phyloP scores from a whole-genome alignment of 1,140 invertebrate genomes.

The Micrasema minimum region DNA sequence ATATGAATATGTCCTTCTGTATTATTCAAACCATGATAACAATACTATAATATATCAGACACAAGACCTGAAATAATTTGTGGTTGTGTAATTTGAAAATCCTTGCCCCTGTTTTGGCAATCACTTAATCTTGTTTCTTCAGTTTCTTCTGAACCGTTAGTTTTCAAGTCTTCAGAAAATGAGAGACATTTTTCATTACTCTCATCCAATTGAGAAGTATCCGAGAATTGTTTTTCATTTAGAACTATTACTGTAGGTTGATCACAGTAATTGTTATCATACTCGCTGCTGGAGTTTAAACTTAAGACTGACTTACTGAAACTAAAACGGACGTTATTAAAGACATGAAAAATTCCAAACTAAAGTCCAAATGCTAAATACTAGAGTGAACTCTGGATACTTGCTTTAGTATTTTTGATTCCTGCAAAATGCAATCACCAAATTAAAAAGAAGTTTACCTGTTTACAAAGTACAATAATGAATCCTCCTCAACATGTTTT shows the following conservation, averaged over 20 bases:
- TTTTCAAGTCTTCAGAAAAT: constrained; percentile 8
- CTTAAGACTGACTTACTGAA: constrained; percentile 32
- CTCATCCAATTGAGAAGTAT: neutral
- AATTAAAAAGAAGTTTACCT: too few relatives aligned
- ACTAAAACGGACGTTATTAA: constrained; percentile 14
- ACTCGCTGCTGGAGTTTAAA: constrained; percentile 15
- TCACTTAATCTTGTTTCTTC: too few relatives aligned
- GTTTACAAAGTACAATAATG: too few relatives aligned
- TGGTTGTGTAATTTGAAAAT: too few relatives aligned
- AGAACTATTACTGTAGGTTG: constrained; percentile 3
- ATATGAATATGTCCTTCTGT: too few relatives aligned
- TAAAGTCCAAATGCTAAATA: neutral
- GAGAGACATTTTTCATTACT: neutral
- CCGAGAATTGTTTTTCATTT: neutral
- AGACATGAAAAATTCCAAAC: neutral
- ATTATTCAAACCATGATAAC: too few relatives aligned
- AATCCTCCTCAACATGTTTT: too few relatives aligned
- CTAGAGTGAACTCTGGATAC: too few relatives aligned
- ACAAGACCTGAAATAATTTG: constrained; percentile 2
- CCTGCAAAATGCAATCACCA: neutral
- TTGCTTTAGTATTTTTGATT: too few relatives aligned
- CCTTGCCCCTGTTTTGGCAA: too few relatives aligned
- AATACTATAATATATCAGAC: constrained; percentile 7
- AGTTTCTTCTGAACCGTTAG: neutral
- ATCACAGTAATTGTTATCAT: constrained; percentile 27